Evolutionary conservation across 2,888 invertebrate genomes (phyloP), one percentile per base, ranked within the genome.

Genomic region (Girardia tigrina): DNA sequence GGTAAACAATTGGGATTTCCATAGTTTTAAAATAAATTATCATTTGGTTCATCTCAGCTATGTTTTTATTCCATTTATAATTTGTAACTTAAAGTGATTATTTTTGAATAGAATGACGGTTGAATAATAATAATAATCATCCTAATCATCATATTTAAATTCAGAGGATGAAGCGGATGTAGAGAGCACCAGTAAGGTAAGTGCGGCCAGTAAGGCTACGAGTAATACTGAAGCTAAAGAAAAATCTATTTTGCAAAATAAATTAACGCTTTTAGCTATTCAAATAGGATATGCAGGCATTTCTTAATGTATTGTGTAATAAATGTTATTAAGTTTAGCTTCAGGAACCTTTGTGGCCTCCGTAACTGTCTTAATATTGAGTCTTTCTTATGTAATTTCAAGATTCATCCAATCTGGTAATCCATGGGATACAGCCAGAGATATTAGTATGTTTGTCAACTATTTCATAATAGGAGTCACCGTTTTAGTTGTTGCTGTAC

Each of bases 401-500:
- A 91, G 89, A 76, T 98, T 95, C 86, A 91, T 90, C 77, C 87
- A 91, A 70, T 8, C 8, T 56, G 14, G 26, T 1, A 0, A 14
- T 20, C 85, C 86, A 76, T 83, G 83, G 81, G 77, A 79, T 20
- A 80, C 80, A 6, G 77, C 78, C 1, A 88, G 88, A 29, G 92
- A 94, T 85, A 89, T 92, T 81, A 91, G 91, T 86, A 89, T 92
- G 85, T 89, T 97, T 82, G 95, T 98, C 79, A 91, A 92, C 83
- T 94, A 94, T 87, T 89, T 98, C 83, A 98, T 98, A 87, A 98
- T 98, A 85, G 98, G 98, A 89, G 97, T 98, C 77, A 98, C 98
- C 77, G 97, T 98, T 80, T 89, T 99, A 79, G 98, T 98, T 78
- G 98, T 98, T 77, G 98, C 98, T 78, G 98, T 98, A 79, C 98